Base-by-base conservation (phyloP, 2,113 vertebrate genomes). In the Platysteira castanea region DNA sequence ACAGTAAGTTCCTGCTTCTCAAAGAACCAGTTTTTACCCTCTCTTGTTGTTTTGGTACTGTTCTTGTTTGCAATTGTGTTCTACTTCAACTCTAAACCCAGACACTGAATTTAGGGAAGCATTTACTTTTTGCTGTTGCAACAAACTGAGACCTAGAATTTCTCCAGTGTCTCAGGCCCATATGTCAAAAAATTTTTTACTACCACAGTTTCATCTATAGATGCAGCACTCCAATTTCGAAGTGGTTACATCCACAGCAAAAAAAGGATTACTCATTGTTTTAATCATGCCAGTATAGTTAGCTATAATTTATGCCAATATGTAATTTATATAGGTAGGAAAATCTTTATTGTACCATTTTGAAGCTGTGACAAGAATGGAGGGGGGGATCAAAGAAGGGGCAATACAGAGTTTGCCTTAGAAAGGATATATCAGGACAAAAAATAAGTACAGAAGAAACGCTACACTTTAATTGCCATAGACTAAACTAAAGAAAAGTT, bases 381-480 rank as follows among this genome's bases (percentile, higher is more conserved):
- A 23, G 6, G 1, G 4, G 2, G 1, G 1, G n/a, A 39, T 50
- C 19, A 53, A 77, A 78, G 16, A 59, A 69, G 5, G 16, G 4
- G 8, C 59, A 90, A 56, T 14, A 57, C 22, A 67, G 68, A 41
- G 17, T 87, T 94, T 39, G 39, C 50, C 14, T 42, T 61, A 89
- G 52, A 35, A 85, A 83, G 39, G 47, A 44, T 67, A 41, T 65
- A 59, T 85, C 21, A 49, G 30, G 69, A n/a, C 9, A 75, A 82
- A 92, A 95, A 63, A 39, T 15, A 75, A 89, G 71, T 41, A 82
- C 57, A 73, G 87, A 59, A 95, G 69, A 97, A 97, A 97, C 95
- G 83, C 75, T 90, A 92, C 37, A 76, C 77, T 95, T 94, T 95
- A 96, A 96, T 97, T 97, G 95, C 68, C 81, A 54, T 35, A 89